phyloP scores from a whole-genome alignment of 1,140 invertebrate species.

The Rhopalosiphum maidis region DNA sequence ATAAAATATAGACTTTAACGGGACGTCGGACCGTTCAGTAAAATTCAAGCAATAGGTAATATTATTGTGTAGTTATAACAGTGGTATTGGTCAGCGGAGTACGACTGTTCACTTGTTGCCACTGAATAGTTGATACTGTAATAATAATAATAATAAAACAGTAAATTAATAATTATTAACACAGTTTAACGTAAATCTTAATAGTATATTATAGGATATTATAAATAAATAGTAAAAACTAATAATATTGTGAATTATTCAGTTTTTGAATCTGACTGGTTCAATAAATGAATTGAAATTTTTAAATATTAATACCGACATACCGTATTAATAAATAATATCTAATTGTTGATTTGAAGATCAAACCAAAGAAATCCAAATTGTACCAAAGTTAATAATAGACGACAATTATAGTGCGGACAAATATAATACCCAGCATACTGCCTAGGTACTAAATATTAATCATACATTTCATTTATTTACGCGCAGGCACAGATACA shows the following conservation, averaged over 20 bases:
- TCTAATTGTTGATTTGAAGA: too few relatives aligned
- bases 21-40: neutral
- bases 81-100: neutral
- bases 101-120: conserved; percentile 40
- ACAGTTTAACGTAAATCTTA: neutral
- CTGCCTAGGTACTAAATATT: neutral
- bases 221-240: neutral
- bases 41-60: neutral
- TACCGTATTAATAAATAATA: neutral
- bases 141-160: neutral
- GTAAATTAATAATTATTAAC: neutral
- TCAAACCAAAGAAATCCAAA: too few relatives aligned
- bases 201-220: neutral
- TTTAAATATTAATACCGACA: too few relatives aligned
- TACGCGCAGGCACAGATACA: neutral
- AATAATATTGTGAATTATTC: neutral
- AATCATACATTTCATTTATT: neutral
- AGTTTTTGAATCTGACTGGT: neutral
- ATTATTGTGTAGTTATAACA: neutral
- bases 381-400: too few relatives aligned
- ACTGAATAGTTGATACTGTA: conserved; percentile 45
- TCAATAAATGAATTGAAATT: too few relatives aligned
- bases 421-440: too few relatives aligned
- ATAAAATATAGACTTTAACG: neutral
- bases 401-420: too few relatives aligned